phyloP scores from a whole-genome alignment of 1,140 invertebrate species.

The Vanessa atalanta region DNA sequence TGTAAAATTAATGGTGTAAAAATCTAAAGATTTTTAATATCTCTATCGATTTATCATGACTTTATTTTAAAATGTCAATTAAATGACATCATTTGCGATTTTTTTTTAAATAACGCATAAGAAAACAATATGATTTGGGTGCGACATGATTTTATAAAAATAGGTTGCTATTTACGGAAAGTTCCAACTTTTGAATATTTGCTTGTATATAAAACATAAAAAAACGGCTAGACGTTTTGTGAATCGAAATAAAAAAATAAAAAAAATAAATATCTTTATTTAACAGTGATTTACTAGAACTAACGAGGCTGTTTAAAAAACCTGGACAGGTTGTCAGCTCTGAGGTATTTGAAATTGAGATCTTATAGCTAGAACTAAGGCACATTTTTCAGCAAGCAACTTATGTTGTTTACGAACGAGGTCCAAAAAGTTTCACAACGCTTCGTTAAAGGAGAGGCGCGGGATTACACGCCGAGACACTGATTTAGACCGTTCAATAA shows the following conservation, averaged over 20 bases:
- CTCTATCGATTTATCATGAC: no score
- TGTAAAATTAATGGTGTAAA: no score
- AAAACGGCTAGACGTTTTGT: not conserved
- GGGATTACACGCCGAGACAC: constrained; percentile 62
- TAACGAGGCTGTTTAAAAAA: constrained; percentile 53
- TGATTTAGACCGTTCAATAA: constrained; percentile 55
- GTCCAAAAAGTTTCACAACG: constrained; percentile 62
- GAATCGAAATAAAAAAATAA: not conserved
- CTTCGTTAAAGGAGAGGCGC: constrained; percentile 66
- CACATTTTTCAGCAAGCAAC: constrained; percentile 20
- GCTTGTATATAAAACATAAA: not conserved
- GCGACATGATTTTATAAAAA: no score
- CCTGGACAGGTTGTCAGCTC: constrained; percentile 36
- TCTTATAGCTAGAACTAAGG: constrained; percentile 37
- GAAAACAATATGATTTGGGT: no score
- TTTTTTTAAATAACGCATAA: no score
- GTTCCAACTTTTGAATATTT: not conserved
- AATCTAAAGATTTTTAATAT: no score
- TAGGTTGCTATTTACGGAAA: no score
- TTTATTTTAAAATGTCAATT: no score
- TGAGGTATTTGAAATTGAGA: constrained; percentile 23
- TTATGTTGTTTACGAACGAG: constrained; percentile 59
- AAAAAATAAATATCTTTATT: constrained; percentile 15
- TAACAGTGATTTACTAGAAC: constrained; percentile 26
- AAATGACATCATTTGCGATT: no score